Conservation (phyloP, 2,797 vertebrate genomes). For the Jordanella pulchra region DNA sequence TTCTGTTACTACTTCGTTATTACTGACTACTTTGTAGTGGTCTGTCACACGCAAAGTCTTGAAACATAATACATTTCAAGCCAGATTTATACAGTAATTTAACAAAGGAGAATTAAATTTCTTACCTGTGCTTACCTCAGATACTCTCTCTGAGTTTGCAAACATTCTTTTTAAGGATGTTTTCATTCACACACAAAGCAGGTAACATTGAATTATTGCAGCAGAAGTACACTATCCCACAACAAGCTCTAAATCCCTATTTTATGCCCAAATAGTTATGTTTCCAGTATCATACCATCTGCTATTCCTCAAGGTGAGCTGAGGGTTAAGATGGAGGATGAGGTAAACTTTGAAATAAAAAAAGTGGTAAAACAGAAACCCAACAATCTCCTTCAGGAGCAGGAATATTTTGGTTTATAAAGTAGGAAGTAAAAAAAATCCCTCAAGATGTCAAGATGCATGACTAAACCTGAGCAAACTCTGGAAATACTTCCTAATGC, state of each 20-base stretch:
- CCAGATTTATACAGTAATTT: no score
- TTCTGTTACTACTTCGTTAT: no score
- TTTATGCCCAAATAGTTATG: conserved; percentile 31
- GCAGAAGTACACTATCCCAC: conserved; percentile 14
- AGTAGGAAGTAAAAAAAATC: conserved; percentile 8
- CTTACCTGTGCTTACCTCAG: neutral
- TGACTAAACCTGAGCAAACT: conserved; percentile 22
- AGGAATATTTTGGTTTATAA: conserved; percentile 20
- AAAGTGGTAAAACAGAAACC: conserved; percentile 35
- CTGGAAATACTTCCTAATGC: conserved; percentile 16
- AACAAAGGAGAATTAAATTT: neutral
- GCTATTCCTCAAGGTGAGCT: conserved; percentile 22
- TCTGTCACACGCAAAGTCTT: no score
- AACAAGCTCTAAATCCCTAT: conserved; percentile 22
- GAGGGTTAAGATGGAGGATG: conserved; percentile 32
- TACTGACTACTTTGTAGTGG: no score
- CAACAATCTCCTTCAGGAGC: conserved; percentile 23
- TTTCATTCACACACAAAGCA: neutral
- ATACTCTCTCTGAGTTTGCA: neutral
- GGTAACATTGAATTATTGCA: conserved; percentile 16
- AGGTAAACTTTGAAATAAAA: conserved; percentile 20
- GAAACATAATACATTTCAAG: no score
- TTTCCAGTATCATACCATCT: conserved; percentile 40
- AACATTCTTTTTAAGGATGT: conserved; percentile 1
- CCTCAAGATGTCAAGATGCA: conserved; percentile 30